Percentiles rank a stretch among this genome's conserved stretches.
These are phyloP conservation scores for Silvanus unidentatus DNA, from an alignment of 2,888 invertebrate species.

Conservation along the genomic window DNA sequence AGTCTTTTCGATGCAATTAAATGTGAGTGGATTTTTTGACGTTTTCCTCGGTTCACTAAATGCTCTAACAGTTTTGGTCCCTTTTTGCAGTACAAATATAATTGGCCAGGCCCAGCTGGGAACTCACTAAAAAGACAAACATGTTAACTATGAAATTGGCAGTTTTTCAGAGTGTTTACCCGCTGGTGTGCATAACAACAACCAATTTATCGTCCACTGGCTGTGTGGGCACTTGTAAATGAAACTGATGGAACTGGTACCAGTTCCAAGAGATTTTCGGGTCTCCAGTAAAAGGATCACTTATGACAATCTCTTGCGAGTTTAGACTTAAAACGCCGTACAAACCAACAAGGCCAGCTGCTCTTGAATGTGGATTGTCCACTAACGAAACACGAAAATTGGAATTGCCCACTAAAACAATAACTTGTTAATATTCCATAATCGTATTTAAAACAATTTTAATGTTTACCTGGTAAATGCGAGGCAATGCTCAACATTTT, in stretches of 20 bases:
- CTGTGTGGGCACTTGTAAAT: constrained; percentile 48
- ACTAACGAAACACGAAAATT: constrained; percentile 58
- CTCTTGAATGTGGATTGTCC: constrained; percentile 57
- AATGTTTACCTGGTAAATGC: constrained; percentile 38
- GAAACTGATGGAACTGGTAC: constrained; percentile 55
- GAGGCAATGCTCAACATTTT: constrained; percentile 47
- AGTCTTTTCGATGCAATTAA: constrained; percentile 36
- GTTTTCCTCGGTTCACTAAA: constrained; percentile 46
- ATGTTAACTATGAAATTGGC: neutral
- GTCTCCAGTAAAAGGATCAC: constrained; percentile 49
- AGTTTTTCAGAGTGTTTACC: constrained; percentile 40
- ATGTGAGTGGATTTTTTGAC: constrained; percentile 30
- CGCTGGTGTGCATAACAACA: constrained; percentile 58
- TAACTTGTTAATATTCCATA: neutral
- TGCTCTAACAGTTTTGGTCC: constrained; percentile 46
- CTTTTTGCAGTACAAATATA: constrained; percentile 48
- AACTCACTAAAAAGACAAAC: constrained; percentile 45
- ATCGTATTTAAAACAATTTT: neutral
- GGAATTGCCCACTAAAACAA: constrained; percentile 44
- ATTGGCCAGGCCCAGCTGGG: constrained; percentile 50
- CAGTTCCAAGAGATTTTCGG: constrained; percentile 53
- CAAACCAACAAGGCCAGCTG: constrained; percentile 54
- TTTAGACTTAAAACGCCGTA: constrained; percentile 55
- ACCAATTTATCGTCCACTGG: constrained; percentile 53
- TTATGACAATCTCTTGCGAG: constrained; percentile 52